A percentile compares a stretch with the other conserved stretches of the same genome.
phyloP scores from a whole-genome alignment of 2,888 invertebrate genomes.

The Dermolepida albohirtum region DNA sequence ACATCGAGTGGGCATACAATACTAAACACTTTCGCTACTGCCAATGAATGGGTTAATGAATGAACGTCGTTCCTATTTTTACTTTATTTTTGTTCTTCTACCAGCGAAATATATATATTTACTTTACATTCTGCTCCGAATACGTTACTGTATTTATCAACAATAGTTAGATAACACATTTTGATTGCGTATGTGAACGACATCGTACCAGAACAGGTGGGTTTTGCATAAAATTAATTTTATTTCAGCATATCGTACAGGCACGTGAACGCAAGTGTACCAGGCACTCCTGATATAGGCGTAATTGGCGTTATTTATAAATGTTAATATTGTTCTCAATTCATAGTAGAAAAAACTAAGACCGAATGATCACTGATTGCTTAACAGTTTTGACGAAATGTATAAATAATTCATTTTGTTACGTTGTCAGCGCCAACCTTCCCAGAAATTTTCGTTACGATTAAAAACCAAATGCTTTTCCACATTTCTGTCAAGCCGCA shows the following conservation, averaged over 20 bases:
- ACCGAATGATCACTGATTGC: conserved; percentile 17
- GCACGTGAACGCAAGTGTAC: conserved; percentile 15
- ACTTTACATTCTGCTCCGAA: too few species aligned
- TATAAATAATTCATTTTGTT: neutral
- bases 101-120: too few species aligned
- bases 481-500: too few species aligned
- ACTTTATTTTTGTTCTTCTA: conserved; percentile 17
- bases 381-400: conserved; percentile 2
- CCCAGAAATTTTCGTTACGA: neutral
- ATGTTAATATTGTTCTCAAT: conserved; percentile 35
- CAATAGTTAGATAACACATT: too few species aligned
- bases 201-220: conserved; percentile 18
- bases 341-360: conserved; percentile 9
- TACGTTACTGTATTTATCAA: too few species aligned
- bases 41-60: conserved; percentile 43
- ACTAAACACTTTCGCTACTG: conserved; percentile 45
- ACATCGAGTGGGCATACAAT: conserved; percentile 31
- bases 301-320: conserved; percentile 35
- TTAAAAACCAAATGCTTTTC: too few species aligned
- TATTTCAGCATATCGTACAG: conserved; percentile 17
- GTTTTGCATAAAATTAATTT: conserved; percentile 22
- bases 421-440: conserved; percentile 3
- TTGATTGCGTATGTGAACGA: conserved; percentile 2
- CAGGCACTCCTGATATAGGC: conserved; percentile 37
- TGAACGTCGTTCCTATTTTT: conserved; percentile 29